Evolutionary conservation across 2,113 vertebrate genomes (phyloP), one percentile per base, ranked within the genome.

Genomic region (Otis tarda): DNA sequence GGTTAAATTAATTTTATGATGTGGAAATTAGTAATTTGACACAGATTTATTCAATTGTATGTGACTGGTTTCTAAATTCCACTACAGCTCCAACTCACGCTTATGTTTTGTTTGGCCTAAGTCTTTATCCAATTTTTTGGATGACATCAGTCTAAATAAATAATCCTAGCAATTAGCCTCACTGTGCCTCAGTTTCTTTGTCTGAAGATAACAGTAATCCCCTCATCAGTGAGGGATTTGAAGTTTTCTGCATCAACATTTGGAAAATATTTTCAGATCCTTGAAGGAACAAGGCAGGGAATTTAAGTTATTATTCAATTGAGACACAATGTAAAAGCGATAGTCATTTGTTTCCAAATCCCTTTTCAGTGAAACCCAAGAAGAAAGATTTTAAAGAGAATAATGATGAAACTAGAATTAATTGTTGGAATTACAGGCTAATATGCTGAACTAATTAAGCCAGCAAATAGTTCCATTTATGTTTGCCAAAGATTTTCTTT

Each of bases 371-470:
- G 50, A 84, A 87, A 93, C 75, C 55, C 43, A 84, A 82, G 68
- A 95, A 89, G 37, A 89, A 94, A 90, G 31, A 71, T 77, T 83
- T 83, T 39, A 22, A 71, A 60, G 87, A 93, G 41, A 92, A 89
- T 89, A 96, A 84, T 52, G 77, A 95, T 87, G 61, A 45, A 94
- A 90, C 50, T 71, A 82, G 88, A 94, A 84, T 89, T 96, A 97
- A 96, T 94, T 97, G 78, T 81, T 90, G 83, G 45, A 93, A 89
- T 95, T 95, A 80, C 68, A 93, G 60, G 86, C 80, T 95, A 96
- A 96, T 94, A 94, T 80, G 91, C 90, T 95, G 92, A 95, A 93
- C 89, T 90, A 95, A 96, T 97, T 94, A 96, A 90, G 88, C 61
- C 61, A 95, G 77, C 50, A 89, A 89, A 95, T 88, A 89, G 81